Base-by-base conservation (phyloP, 2,797 vertebrate genomes). In the Nannoperca australis region DNA sequence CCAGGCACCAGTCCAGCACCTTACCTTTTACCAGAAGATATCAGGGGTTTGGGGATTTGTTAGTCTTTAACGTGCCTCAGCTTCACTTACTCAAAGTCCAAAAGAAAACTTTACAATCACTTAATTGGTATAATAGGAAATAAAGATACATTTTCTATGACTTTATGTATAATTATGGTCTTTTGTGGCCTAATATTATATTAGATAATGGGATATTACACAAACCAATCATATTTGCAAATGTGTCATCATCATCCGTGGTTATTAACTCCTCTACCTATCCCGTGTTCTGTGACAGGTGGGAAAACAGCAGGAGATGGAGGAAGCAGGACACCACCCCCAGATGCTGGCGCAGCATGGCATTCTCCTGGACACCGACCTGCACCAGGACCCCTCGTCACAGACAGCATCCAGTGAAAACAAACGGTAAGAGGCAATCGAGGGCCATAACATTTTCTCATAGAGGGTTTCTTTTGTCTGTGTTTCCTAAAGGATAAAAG, bases 281-380 rank as follows among this genome's bases (percentile, higher is more conserved):
- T 76, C 36, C 38, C 50, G 1, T 87, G 53, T 70, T 27, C 53
- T 83, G 66, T 70, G 84, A 83, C 91, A 96, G 96, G 87, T 93
- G 3, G 94, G 92, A 7, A 99, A 97, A 85, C 93, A 36, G 1
- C 87, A 92, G 63, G 97, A 99, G 92, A 98, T 99, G 2, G 76
- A 62, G 66, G 92, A 89, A 1, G 93, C 94, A 0, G 97, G 97
- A 81, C 93, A 96, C 20, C 89, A 95, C 62, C 95, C 96, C 5
- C 70, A 70, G 58, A 67, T 65, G 3, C 95, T 99, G 89, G 95
- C 95, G 6, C 88, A 70, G 74, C 93, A 95, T 4, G 97, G 98
- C 13, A 97, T 99, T 87, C 95, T 99, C 59, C 92, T 99, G 93
- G 98, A 99, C 88, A 93, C 95, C 2, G 89, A 89, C 9, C 50